Evolutionary conservation across 2,888 invertebrate species (phyloP).

Genomic region (Ophion ellenae): DNA sequence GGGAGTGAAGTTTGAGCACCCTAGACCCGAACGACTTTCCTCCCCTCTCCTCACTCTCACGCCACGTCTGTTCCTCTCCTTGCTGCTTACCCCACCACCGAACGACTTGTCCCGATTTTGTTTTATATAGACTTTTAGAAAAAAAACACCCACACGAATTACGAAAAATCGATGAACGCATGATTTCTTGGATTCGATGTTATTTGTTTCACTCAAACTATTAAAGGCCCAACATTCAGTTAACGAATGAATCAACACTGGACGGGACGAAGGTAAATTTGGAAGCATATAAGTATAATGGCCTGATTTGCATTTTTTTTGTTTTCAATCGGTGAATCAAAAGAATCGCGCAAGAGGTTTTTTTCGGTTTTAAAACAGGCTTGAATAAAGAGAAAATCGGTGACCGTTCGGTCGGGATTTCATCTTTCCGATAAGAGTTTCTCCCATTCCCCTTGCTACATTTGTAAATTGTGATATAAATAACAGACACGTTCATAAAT

Average conservation of each 20-base stretch:
- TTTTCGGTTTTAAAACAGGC: slow-evolving; percentile 37
- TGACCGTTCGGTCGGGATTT: slow-evolving; percentile 37
- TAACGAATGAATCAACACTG: slow-evolving; percentile 17
- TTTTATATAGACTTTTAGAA: slow-evolving; percentile 57
- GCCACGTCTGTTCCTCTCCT: slow-evolving; percentile 16
- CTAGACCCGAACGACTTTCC: slow-evolving; percentile 62
- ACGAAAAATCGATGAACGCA: slow-evolving; percentile 34
- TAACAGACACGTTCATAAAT: slow-evolving; percentile 81
- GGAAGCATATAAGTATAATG: background rate
- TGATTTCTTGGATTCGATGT: slow-evolving; percentile 36
- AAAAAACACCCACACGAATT: slow-evolving; percentile 29
- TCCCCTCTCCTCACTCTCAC: slow-evolving; percentile 26
- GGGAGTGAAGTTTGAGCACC: slow-evolving; percentile 72
- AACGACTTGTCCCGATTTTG: slow-evolving; percentile 51
- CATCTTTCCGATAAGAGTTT: slow-evolving; percentile 51
- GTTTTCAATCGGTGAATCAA: slow-evolving; percentile 31
- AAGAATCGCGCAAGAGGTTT: slow-evolving; percentile 30
- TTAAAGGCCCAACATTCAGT: slow-evolving; percentile 8
- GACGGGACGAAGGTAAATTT: slow-evolving; percentile 29
- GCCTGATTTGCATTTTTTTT: slow-evolving; percentile 9
- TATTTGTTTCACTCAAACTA: slow-evolving; percentile 27
- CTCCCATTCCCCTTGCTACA: slow-evolving; percentile 69
- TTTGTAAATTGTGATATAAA: slow-evolving; percentile 84
- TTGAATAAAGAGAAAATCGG: slow-evolving; percentile 39
- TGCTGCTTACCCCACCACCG: slow-evolving; percentile 37